Evolutionary conservation across 1,140 invertebrate species (phyloP), one percentile per base, ranked within the genome.

Genomic region (Dreissena polymorpha): DNA sequence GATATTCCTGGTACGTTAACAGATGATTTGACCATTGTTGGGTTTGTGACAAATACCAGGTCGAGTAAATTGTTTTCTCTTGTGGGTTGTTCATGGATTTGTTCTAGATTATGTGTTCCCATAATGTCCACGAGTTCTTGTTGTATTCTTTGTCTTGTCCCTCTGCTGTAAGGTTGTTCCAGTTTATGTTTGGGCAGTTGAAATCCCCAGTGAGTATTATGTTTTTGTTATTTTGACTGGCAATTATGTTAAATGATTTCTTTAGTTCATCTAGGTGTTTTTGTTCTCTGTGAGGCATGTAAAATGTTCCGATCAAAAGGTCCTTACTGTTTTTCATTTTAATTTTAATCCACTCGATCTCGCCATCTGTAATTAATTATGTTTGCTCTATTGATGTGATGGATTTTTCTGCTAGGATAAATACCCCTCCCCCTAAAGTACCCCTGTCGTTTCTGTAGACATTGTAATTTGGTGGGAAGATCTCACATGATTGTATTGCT

Each of bases 381-480:
- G 49, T 53, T 29, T 14, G 49, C 25, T 53, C 70, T 21, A 72
- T n/a, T n/a, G 21, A 10, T 72, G n/a, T 50, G 13, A 51, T 50
- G 21, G 18, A n/a, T 72, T 14, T 49, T 21, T 21, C 18, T 51
- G 25, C 13, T 50, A 39, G 18, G 16, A 51, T 51, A 23, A 72
- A 69, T 29, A 69, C 23, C 25, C 50, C 39, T 21, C 70, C 70
- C 51, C 70, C 50, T n/a, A 27, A n/a, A 53, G 50, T 72, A 0
- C 27, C n/a, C 0, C 39, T 49, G 25, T 51, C 70, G 70, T 72
- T 72, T 51, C 70, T 51, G 49, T 50, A 51, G 18, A 72, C 27
- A 69, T 7, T 69, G 27, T 81, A 85, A 16, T 79, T 18, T 18
- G 18, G 23, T 70, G 82, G 76, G 63, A 86, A 84, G 21, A 84